Base-by-base conservation (phyloP, 2,113 vertebrate genomes). In the Nerophis lumbriciformis region DNA sequence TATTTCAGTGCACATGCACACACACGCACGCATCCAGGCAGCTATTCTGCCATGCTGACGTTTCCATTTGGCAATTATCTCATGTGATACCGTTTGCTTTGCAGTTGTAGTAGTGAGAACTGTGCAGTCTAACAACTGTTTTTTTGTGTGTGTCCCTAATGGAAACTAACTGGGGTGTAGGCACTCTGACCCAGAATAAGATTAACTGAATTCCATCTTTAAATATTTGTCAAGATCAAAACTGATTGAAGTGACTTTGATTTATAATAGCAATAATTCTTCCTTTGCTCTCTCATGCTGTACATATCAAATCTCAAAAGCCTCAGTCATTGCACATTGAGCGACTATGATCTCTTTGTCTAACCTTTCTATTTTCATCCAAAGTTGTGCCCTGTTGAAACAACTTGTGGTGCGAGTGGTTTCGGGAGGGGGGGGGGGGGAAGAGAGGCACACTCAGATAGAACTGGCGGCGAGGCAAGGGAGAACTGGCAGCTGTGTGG, bases 371-470 rank as follows among this genome's bases (percentile, higher is more conserved):
- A 83, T 85, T 83, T 85, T 74, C 67, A 71, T 67, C 48, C n/a
- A 0, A 15, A 71, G 68, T 78, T 77, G 68, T 69, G 73, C 77
- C 68, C 72, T 60, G 65, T 72, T 81, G 73, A 82, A 81, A 78
- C 78, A 86, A 83, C 81, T 81, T 83, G 84, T 51, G 84, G 82
- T 71, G 58, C 3, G 6, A 58, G 81, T 62, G 86, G 86, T 84
- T 86, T 76, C 47, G 54, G 12, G 72, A 63, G 53, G 76, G 74
- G 56, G 28, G 74, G 56, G 28, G 28, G 28, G 19, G 19, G 19
- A 19, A 28, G 28, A 28, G 4, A 28, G 28, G 28, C 28, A 61
- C 67, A 71, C 69, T 64, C 64, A 71, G 76, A 79, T 63, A 70
- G 71, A 81, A 66, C 52, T 81, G 78, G 73, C 72, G 65, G 53